phyloP scores from a whole-genome alignment of 2,797 vertebrate species.

The Gymnoscopelus microlampas region DNA sequence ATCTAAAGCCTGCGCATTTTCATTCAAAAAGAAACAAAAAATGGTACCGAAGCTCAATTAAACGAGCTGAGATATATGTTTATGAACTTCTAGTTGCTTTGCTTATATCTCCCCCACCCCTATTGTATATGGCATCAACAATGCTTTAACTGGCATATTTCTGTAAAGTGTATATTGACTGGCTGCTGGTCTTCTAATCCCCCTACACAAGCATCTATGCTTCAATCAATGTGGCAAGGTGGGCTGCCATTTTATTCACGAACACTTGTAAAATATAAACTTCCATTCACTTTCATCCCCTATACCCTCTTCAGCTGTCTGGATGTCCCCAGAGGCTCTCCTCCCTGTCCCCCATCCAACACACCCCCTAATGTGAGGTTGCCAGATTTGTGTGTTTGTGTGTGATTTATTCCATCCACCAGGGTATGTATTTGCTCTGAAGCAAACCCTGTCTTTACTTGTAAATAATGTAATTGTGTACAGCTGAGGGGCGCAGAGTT shows the following conservation, averaged over 20 bases:
- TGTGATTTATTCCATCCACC: slow-evolving; percentile 71
- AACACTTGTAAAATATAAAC: slow-evolving; percentile 48
- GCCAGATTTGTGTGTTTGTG: slow-evolving; percentile 72
- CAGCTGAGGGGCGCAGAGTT: slow-evolving; percentile 83
- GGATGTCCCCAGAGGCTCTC: slow-evolving; percentile 27
- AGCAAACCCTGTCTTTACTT: slow-evolving; percentile 65
- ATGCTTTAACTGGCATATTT: slow-evolving; percentile 80
- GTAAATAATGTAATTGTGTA: slow-evolving; percentile 90
- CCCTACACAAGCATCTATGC: slow-evolving; percentile 82
- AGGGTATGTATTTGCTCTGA: slow-evolving; percentile 60
- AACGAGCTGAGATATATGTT: slow-evolving; percentile 90
- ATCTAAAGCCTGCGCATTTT: slow-evolving; percentile 90
- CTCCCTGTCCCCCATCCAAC: slow-evolving; percentile 10
- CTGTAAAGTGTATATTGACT: slow-evolving; percentile 87
- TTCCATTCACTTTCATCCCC: slow-evolving; percentile 7
- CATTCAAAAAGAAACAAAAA: slow-evolving; percentile 68
- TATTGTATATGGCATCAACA: slow-evolving; percentile 84
- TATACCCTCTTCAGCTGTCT: slow-evolving; percentile 39
- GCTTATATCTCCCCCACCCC: slow-evolving; percentile 89
- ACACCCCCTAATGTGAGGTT: slow-evolving; percentile 53
- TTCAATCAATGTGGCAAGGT: slow-evolving; percentile 89
- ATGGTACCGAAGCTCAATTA: slow-evolving; percentile 75
- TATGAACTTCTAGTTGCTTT: slow-evolving; percentile 94
- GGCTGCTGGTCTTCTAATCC: slow-evolving; percentile 83
- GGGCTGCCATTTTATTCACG: slow-evolving; percentile 71